A percentile compares a stretch with the other conserved stretches of the same genome.
Conservation (phyloP, 2,888 invertebrate genomes). For the Thereva unica region DNA sequence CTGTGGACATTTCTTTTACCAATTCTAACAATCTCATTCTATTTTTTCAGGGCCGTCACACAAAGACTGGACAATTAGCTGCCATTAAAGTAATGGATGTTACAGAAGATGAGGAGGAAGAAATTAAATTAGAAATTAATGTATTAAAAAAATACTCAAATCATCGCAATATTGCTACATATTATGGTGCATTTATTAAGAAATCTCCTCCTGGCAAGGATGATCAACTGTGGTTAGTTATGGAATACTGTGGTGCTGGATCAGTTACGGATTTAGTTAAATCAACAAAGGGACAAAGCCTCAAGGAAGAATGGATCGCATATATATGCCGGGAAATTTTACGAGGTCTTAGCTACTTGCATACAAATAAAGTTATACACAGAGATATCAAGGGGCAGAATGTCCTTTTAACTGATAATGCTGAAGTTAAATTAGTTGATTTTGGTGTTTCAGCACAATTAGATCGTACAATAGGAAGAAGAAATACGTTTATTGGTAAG, state of each 20-base stretch:
- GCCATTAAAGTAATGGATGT: conserved; percentile 99
- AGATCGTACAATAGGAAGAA: conserved; percentile 96
- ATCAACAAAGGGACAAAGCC: conserved; percentile 95
- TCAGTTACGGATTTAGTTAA: conserved; percentile 99
- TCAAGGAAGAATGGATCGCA: conserved; percentile 99
- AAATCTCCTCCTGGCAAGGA: conserved; percentile 98
- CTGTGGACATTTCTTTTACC: too few species aligned
- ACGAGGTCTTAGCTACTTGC: conserved; percentile 94
- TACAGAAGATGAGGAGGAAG: conserved; percentile 99
- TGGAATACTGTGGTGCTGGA: conserved; percentile 99
- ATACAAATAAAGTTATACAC: conserved; percentile 98
- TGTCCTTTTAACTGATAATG: conserved; percentile 98
- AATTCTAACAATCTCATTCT: background rate
- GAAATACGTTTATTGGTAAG: conserved; percentile 91
- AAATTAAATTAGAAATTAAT: conserved; percentile 99
- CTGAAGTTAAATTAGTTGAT: conserved; percentile 99
- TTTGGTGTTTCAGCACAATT: conserved; percentile 99
- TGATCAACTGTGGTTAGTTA: conserved; percentile 99
- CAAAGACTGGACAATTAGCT: conserved; percentile 98
- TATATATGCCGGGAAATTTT: conserved; percentile 97
- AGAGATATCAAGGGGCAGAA: conserved; percentile 99
- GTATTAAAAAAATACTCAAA: conserved; percentile 98
- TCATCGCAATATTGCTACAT: conserved; percentile 99
- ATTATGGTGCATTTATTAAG: conserved; percentile 99
- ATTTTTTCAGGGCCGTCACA: conserved; percentile 86